Evolutionary conservation across 2,888 invertebrate species (phyloP).

Genomic region (Clunio marinus): DNA sequence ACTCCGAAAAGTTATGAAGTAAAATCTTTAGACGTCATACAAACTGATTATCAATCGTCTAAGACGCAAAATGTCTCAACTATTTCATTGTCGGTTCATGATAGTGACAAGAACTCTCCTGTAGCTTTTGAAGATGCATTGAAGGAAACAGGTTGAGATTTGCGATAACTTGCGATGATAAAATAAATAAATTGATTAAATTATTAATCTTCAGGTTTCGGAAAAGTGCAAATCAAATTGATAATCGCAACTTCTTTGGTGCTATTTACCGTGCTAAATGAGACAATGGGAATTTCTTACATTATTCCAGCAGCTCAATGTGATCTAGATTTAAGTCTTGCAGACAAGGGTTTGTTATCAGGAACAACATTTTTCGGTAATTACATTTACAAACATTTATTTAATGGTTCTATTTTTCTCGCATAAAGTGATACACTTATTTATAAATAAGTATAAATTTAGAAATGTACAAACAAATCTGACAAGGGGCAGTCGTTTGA

Average conservation of each 20-base stretch:
- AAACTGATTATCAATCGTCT: no score
- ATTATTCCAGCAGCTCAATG: slow-evolving; percentile 67
- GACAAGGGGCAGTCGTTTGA: no score
- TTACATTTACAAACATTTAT: neutral
- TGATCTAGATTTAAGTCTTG: slow-evolving; percentile 57
- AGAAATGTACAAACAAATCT: no score
- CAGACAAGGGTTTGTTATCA: slow-evolving; percentile 60
- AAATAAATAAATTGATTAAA: no score
- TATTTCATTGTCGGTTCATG: no score
- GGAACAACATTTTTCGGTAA: slow-evolving; percentile 64
- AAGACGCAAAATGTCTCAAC: no score
- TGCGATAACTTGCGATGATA: neutral
- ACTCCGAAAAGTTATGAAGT: neutral
- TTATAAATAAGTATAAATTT: no score
- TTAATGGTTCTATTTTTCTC: no score
- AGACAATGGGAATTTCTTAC: slow-evolving; percentile 64
- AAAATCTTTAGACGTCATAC: neutral
- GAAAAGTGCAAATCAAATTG: slow-evolving; percentile 20
- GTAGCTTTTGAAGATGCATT: neutral
- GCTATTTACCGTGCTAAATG: slow-evolving; percentile 51
- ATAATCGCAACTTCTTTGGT: neutral
- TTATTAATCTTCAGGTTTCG: slow-evolving; percentile 10
- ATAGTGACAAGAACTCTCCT: neutral
- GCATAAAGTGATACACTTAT: no score
- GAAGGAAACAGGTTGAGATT: neutral